Evolutionary conservation across 2,888 invertebrate species (phyloP).

Genomic region (Seira musarum): DNA sequence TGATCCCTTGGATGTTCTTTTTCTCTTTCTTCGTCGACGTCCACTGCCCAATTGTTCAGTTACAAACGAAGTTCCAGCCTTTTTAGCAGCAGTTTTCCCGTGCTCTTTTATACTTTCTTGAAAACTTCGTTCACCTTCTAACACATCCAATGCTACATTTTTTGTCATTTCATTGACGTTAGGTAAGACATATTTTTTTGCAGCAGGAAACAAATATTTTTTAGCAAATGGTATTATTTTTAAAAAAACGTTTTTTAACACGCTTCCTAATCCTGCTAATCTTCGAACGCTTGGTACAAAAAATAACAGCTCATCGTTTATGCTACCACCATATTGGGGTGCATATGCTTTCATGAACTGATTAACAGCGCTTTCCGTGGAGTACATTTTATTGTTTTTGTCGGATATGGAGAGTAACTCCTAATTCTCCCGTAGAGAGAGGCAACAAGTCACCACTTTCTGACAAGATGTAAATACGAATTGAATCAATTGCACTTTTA

Average conservation of each 20-base stretch:
- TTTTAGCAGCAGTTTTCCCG: not conserved
- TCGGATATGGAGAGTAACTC: not conserved
- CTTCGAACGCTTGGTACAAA: not conserved
- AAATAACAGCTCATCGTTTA: not conserved
- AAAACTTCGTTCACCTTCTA: not conserved
- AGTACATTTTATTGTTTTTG: not conserved
- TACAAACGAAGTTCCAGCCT: not conserved
- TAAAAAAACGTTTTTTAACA: not conserved
- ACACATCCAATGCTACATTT: not conserved
- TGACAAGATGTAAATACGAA: not conserved
- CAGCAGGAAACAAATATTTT: not conserved
- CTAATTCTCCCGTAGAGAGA: not conserved
- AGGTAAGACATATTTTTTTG: not conserved
- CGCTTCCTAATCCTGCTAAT: not conserved
- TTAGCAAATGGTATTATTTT: not conserved
- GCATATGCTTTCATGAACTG: not conserved
- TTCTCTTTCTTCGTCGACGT: not conserved
- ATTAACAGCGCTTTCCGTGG: not conserved
- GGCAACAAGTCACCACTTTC: not conserved
- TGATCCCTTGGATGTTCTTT: not conserved
- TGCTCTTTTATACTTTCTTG: not conserved
- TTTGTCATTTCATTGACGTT: not conserved
- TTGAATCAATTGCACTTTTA: not conserved
- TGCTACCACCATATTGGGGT: not conserved
- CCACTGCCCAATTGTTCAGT: not conserved